Evolutionary conservation across 2,797 vertebrate genomes (phyloP).

Genomic region (Rhinophrynus dorsalis): DNA sequence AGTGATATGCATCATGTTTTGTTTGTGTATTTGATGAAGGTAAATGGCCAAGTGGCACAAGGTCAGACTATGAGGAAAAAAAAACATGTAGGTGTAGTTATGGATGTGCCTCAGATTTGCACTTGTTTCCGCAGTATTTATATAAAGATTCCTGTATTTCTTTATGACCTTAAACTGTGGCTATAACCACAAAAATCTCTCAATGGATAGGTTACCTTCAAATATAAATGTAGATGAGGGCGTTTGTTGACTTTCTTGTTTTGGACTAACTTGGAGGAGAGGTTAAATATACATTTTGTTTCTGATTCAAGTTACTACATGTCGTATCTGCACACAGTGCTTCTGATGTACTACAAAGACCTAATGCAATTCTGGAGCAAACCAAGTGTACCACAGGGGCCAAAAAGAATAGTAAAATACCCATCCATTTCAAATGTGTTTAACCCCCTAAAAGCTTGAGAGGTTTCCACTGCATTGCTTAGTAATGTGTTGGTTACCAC

Average conservation of each 20-base stretch:
- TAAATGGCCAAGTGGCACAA: no score
- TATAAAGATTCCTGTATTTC: not conserved
- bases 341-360: no score
- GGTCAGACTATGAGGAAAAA: no score
- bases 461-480: no score
- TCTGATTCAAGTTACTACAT: slow-evolving; percentile 27
- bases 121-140: not conserved
- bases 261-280: slow-evolving; percentile 34
- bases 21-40: no score
- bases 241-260: slow-evolving; percentile 22
- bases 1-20: slow-evolving; percentile 37
- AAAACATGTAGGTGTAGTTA: slow-evolving; percentile 14
- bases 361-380: no score
- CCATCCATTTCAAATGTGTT: no score
- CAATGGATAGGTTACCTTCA: slow-evolving; percentile 3
- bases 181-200: not conserved
- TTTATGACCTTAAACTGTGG: not conserved
- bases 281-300: slow-evolving; percentile 44
- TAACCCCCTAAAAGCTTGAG: no score
- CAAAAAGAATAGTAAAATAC: no score
- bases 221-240: not conserved
- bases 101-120: not conserved
- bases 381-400: no score
- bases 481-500: no score
- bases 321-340: no score